Evolutionary conservation across 2,113 vertebrate species (phyloP), one percentile per base, ranked within the genome.

Genomic region (Psittacula cyanocephala): DNA sequence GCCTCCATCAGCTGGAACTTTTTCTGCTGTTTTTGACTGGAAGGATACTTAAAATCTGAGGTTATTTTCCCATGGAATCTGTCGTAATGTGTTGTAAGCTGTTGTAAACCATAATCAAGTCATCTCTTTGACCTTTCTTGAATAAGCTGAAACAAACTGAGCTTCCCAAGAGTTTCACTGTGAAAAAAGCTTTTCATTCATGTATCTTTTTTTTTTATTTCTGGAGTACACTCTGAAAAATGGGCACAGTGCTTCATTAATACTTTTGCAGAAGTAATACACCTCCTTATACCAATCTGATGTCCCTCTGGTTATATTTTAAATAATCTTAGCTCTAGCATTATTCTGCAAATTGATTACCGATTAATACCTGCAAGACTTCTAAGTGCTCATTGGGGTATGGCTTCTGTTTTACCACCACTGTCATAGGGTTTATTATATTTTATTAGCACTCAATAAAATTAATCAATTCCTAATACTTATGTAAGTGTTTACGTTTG

Each of bases 361-460:
- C 0, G 1, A 46, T 53, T 65, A 43, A 39, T 5, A 64, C 15
- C 50, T 82, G 39, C 39, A 47, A 69, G 29, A 22, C 23, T 88
- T 44, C 53, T 27, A 52, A 76, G 52, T 33, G 46, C 4, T 77
- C 2, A 1, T 29, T 0, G 0, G 22, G 52, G 4, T 79, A n/a
- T 23, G 47, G 70, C 53, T 64, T 82, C 57, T 72, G 17, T 79
- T 90, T 93, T 82, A 79, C 35, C 47, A 33, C 18, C 53, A 6
- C 46, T 74, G 17, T 57, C 53, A 10, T 23, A 29, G 71, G 57
- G 15, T 49, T 50, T 81, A 50, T 69, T 47, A 79, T 79, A 57
- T 78, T 71, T 91, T 75, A 79, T 75, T 71, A 76, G 25, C 50
- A 43, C 2, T 8, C 39, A 71, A 2, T 71, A 23, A 79, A 68